Evolutionary conservation across 2,797 vertebrate genomes (phyloP).

Genomic region (Hapalemur alaotrensis): DNA sequence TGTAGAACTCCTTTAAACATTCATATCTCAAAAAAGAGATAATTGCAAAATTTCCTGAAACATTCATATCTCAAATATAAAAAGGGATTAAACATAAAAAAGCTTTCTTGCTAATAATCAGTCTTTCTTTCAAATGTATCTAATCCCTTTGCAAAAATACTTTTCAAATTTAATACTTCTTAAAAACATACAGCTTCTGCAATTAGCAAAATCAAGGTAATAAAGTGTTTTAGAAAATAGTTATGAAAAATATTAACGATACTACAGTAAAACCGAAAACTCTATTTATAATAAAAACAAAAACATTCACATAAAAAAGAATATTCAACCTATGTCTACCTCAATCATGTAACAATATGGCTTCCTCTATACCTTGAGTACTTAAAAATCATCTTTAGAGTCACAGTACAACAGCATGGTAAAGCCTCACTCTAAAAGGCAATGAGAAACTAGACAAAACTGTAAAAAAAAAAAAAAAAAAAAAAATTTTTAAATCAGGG

Average conservation of each 20-base stretch:
- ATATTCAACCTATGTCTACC: neutral
- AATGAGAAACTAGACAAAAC: neutral
- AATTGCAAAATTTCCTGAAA: neutral
- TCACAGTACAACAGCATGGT: neutral
- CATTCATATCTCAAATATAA: neutral
- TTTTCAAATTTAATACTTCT: conserved; percentile 7
- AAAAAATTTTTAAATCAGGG: neutral
- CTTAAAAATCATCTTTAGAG: neutral
- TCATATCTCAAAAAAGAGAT: neutral
- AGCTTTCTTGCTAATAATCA: neutral
- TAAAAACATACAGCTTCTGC: neutral
- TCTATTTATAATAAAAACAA: neutral
- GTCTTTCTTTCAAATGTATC: neutral
- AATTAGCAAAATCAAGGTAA: neutral
- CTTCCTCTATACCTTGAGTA: neutral
- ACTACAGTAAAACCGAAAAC: neutral
- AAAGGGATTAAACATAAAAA: neutral
- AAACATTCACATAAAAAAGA: neutral
- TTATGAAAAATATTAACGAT: neutral
- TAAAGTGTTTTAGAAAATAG: neutral
- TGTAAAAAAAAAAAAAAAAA: neutral
- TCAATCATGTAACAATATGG: neutral
- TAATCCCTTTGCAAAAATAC: neutral
- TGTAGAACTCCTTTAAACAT: neutral
- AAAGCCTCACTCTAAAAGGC: neutral